Conservation (phyloP, 2,888 invertebrate genomes). For the Thera britannica region DNA sequence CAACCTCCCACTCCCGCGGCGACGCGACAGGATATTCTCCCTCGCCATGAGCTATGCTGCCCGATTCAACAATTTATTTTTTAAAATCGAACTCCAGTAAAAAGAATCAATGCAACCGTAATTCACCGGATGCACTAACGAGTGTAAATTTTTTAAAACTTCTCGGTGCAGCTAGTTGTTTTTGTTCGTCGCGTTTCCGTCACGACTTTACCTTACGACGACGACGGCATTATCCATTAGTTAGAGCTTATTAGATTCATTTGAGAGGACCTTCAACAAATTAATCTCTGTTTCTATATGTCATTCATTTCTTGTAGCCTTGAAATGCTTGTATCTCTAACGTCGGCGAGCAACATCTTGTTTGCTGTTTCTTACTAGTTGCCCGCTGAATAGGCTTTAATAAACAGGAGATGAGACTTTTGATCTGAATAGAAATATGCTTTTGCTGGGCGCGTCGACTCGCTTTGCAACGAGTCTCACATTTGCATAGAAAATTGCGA, state of each 20-base stretch:
- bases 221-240: slow-evolving; percentile 47
- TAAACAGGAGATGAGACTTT: slow-evolving; percentile 55
- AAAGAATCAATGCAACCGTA: slow-evolving; percentile 75
- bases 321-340: slow-evolving; percentile 41
- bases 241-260: slow-evolving; percentile 49
- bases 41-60: slow-evolving; percentile 70
- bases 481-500: slow-evolving; percentile 40
- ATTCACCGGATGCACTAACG: slow-evolving; percentile 83
- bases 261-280: slow-evolving; percentile 46
- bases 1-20: slow-evolving; percentile 59
- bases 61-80: slow-evolving; percentile 75
- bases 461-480: slow-evolving; percentile 35
- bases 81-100: slow-evolving; percentile 67
- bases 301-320: slow-evolving; percentile 43
- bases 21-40: slow-evolving; percentile 76
- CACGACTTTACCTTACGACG: slow-evolving; percentile 59
- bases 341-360: slow-evolving; percentile 43
- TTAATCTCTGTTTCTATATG: slow-evolving; percentile 41
- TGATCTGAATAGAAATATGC: slow-evolving; percentile 54
- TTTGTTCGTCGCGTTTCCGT: slow-evolving; percentile 72
- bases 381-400: slow-evolving; percentile 53
- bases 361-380: slow-evolving; percentile 50
- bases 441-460: slow-evolving; percentile 31
- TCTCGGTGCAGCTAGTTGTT: slow-evolving; percentile 67
- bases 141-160: slow-evolving; percentile 75